These are phyloP conservation scores for Octonoba sinensis DNA, from an alignment of 2,888 invertebrate genomes.

Conservation along the genomic window DNA sequence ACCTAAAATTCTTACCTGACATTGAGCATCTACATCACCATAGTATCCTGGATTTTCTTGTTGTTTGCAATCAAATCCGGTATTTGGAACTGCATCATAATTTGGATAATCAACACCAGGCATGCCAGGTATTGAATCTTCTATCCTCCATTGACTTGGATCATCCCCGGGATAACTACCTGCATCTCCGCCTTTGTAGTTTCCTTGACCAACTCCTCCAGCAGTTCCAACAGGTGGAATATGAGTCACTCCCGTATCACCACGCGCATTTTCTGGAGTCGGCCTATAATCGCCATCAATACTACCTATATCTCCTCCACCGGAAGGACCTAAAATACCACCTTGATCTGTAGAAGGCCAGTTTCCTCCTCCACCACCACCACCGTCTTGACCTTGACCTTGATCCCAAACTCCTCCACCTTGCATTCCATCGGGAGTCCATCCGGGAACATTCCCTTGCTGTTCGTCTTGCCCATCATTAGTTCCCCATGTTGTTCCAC, in stretches of 20 bases:
- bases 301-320: conserved; percentile 3
- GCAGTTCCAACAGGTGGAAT: background rate
- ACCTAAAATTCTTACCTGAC: conserved; percentile 57
- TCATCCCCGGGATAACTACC: conserved; percentile 14
- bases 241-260: background rate
- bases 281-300: background rate
- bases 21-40: conserved; percentile 66
- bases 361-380: conserved; percentile 3
- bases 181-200: conserved; percentile 46
- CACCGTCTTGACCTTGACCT: conserved; percentile 1
- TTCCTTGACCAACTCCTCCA: conserved; percentile 29
- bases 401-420: background rate
- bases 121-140: conserved; percentile 76
- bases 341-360: background rate
- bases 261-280: background rate
- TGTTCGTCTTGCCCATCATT: background rate
- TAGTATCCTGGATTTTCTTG: conserved; percentile 66
- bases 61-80: conserved; percentile 65
- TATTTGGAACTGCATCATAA: conserved; percentile 71
- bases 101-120: conserved; percentile 79
- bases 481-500: conserved; percentile 10
- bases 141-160: conserved; percentile 32
- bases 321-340: background rate
- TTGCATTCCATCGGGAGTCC: background rate
- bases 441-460: no score